A percentile compares a stretch with the other conserved stretches of the same genome.
phyloP scores from a whole-genome alignment of 2,888 invertebrate genomes.

The Polydrusus tereticollis region DNA sequence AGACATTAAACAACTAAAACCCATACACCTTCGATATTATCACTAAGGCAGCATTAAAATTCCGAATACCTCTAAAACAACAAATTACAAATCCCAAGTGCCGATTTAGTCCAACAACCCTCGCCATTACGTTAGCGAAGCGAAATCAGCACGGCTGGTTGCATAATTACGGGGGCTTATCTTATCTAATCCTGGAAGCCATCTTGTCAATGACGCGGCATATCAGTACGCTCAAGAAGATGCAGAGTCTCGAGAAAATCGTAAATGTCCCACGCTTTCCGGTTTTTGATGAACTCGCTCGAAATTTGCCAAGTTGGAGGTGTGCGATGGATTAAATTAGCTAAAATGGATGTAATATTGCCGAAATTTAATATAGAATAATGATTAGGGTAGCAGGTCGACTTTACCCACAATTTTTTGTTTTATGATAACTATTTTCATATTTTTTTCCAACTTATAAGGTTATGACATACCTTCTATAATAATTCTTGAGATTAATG shows the following conservation, averaged over 20 bases:
- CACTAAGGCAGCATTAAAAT: slow-evolving; percentile 31
- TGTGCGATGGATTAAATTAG: slow-evolving; percentile 9
- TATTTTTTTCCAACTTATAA: too few species aligned
- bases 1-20: slow-evolving; percentile 22
- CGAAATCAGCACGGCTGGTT: slow-evolving; percentile 42
- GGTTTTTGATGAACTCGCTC: slow-evolving; percentile 42
- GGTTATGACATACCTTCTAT: too few species aligned
- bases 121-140: slow-evolving; percentile 32
- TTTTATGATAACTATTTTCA: too few species aligned
- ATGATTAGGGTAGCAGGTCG: not conserved
- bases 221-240: slow-evolving; percentile 42
- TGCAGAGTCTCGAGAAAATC: slow-evolving; percentile 27
- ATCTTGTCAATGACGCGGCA: slow-evolving; percentile 43
- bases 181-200: slow-evolving; percentile 45
- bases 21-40: slow-evolving; percentile 23
- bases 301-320: slow-evolving; percentile 23
- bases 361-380: not conserved
- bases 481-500: too few species aligned
- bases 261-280: slow-evolving; percentile 40
- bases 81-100: slow-evolving; percentile 32
- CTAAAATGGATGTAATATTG: slow-evolving; percentile 14
- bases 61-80: slow-evolving; percentile 34
- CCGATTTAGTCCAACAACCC: slow-evolving; percentile 38
- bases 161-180: slow-evolving; percentile 47
- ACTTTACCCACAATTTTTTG: too few species aligned